Conservation (phyloP, 2,888 invertebrate species). For the Melinopterus prodromus region DNA sequence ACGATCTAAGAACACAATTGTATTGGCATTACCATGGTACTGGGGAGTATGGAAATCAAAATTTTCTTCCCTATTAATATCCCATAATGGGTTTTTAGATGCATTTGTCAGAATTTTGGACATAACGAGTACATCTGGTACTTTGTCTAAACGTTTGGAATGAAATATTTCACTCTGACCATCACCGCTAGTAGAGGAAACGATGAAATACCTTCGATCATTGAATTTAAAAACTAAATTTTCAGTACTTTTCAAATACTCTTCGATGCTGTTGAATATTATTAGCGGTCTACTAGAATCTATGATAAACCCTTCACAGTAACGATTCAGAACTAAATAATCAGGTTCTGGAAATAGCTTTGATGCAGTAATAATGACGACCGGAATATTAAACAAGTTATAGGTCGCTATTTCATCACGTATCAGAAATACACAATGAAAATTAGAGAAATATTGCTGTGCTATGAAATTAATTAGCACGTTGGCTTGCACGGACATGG, state of each 20-base stretch:
- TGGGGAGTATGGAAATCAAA: neutral
- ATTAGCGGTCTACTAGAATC: neutral
- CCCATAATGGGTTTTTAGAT: neutral
- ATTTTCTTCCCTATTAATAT: neutral
- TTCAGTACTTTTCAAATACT: slow-evolving; percentile 5
- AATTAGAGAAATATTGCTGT: neutral
- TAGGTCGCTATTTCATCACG: neutral
- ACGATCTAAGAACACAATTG: slow-evolving; percentile 23
- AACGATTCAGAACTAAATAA: slow-evolving; percentile 10
- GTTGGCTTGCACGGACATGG: neutral
- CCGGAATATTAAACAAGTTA: neutral
- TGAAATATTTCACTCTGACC: neutral
- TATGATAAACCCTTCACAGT: slow-evolving; percentile 16
- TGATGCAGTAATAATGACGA: neutral
- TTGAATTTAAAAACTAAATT: slow-evolving; percentile 10
- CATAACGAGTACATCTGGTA: neutral
- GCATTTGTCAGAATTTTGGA: neutral
- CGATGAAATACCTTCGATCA: slow-evolving; percentile 5
- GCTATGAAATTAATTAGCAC: slow-evolving; percentile 6
- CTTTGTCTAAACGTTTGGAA: neutral
- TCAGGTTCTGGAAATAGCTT: neutral
- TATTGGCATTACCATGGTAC: slow-evolving; percentile 9
- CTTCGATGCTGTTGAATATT: slow-evolving; percentile 10
- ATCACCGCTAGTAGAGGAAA: neutral
- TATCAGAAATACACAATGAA: slow-evolving; percentile 14